phyloP scores from a whole-genome alignment of 2,113 vertebrate species.

The Hippocampus barbouri region DNA sequence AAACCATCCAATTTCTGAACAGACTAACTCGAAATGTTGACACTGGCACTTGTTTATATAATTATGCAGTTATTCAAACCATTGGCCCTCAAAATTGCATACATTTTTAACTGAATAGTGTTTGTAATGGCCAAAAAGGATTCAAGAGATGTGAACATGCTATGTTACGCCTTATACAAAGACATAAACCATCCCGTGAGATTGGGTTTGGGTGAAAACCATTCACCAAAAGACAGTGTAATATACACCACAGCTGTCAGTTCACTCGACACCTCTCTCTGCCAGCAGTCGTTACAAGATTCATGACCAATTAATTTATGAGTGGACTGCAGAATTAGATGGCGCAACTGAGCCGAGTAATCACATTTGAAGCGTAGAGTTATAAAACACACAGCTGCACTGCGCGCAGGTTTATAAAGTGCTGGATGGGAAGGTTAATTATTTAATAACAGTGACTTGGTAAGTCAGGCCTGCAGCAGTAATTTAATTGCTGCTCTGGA shows the following conservation, averaged over 20 bases:
- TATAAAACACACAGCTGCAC: constrained; percentile 3
- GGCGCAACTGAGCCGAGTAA: neutral
- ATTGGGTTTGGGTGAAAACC: neutral
- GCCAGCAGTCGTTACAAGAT: neutral
- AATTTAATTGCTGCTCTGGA: neutral
- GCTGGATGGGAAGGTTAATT: neutral
- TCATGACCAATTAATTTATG: constrained; percentile 1
- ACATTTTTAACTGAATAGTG: neutral
- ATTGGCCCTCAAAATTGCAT: neutral
- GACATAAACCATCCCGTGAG: neutral
- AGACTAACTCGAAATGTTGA: no score
- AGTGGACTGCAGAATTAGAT: constrained; percentile 7
- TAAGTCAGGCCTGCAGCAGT: constrained; percentile 3
- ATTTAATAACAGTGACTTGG: neutral
- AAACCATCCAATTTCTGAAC: neutral
- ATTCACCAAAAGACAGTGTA: neutral
- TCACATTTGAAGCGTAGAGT: constrained; percentile 1
- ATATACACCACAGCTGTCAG: constrained; percentile 5
- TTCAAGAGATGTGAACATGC: neutral
- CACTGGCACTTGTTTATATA: no score
- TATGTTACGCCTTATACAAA: neutral
- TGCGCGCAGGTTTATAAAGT: neutral
- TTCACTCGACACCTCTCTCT: neutral
- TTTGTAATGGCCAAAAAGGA: neutral
- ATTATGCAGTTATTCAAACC: no score